Conservation (phyloP, 2,888 invertebrate species). For the Heteropelma amictum region DNA sequence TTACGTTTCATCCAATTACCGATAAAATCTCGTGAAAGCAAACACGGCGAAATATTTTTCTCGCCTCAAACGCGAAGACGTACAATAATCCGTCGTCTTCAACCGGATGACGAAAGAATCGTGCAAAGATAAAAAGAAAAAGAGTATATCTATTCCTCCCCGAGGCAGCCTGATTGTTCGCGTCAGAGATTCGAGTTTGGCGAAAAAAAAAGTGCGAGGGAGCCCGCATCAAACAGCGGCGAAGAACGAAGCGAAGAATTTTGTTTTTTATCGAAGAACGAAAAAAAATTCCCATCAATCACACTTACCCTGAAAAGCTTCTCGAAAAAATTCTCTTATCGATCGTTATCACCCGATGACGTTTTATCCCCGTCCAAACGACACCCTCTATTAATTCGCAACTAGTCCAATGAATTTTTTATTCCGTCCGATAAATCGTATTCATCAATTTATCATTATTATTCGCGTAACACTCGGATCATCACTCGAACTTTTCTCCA, state of each 20-base stretch:
- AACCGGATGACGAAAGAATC: neutral
- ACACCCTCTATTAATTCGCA: no score
- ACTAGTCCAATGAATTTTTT: no score
- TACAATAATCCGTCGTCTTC: neutral
- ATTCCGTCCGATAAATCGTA: no score
- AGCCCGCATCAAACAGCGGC: neutral
- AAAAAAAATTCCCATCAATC: slow-evolving; percentile 29
- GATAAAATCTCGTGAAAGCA: no score
- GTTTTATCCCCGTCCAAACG: neutral
- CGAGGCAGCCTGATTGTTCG: neutral
- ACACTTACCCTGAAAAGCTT: slow-evolving; percentile 42
- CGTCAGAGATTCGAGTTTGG: neutral
- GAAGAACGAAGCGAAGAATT: neutral
- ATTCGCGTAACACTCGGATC: no score
- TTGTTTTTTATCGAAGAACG: no score
- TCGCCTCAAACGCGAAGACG: neutral
- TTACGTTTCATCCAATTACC: no score
- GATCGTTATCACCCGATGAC: slow-evolving; percentile 17
- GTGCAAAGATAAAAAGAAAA: neutral
- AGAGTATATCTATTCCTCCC: neutral
- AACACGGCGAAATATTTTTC: neutral
- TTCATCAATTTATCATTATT: no score
- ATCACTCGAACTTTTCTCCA: no score
- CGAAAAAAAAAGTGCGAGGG: neutral
- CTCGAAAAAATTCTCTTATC: slow-evolving; percentile 24